These are phyloP conservation scores for Carduelis carduelis DNA, from an alignment of 2,797 vertebrate genomes.

Conservation along the genomic window DNA sequence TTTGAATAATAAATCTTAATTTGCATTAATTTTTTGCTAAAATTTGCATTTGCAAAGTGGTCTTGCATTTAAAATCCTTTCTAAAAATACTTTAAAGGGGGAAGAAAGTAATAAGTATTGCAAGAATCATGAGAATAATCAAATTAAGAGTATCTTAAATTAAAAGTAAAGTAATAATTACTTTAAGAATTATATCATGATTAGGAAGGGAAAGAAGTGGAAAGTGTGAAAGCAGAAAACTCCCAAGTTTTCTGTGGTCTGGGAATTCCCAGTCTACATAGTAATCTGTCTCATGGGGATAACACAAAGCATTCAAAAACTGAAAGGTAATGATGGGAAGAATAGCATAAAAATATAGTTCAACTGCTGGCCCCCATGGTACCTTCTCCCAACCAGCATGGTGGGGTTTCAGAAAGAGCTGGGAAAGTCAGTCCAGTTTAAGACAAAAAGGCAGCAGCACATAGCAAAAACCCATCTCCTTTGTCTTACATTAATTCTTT, in stretches of 20 bases:
- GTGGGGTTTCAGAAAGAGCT: neutral
- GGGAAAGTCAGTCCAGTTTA: neutral
- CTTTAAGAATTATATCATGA: neutral
- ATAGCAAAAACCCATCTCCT: neutral
- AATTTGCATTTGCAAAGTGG: neutral
- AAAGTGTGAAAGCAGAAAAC: neutral
- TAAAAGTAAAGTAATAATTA: neutral
- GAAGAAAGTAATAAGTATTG: neutral
- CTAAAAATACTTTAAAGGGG: conserved; percentile 5
- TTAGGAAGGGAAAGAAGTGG: neutral
- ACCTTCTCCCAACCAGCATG: neutral
- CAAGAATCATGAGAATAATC: conserved; percentile 11
- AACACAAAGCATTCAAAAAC: neutral
- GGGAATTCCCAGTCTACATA: neutral
- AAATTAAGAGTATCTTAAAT: neutral
- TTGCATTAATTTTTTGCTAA: conserved; percentile 41
- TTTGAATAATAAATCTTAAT: conserved; percentile 14
- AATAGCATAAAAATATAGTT: neutral
- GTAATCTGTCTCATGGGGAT: neutral
- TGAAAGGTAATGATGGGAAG: neutral
- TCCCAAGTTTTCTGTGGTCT: neutral
- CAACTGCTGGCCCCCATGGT: neutral
- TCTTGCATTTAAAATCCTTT: neutral
- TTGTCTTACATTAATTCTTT: neutral
- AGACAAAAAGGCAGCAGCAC: neutral